phyloP scores from a whole-genome alignment of 2,888 invertebrate genomes.

The Volucella inanis region DNA sequence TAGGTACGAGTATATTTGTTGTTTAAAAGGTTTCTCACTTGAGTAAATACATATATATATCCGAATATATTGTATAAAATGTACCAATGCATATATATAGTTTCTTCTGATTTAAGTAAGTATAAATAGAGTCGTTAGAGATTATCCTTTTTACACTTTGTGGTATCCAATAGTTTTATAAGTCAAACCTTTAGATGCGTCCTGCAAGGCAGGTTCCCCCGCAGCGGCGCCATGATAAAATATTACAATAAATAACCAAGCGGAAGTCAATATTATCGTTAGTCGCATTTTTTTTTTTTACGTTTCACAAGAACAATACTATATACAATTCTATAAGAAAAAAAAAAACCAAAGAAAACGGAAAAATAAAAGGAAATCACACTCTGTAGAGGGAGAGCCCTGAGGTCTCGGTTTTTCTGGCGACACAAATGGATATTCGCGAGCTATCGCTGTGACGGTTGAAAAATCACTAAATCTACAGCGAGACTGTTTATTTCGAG shows the following conservation, averaged over 20 bases:
- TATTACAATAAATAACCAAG: constrained; percentile 56
- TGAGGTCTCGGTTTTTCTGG: constrained; percentile 20
- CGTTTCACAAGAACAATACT: constrained; percentile 19
- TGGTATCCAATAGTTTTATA: no score
- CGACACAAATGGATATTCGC: constrained; percentile 34
- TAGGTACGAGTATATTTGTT: no score
- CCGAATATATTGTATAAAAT: no score
- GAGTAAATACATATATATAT: no score
- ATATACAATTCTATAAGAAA: constrained; percentile 19
- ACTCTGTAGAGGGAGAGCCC: constrained; percentile 28
- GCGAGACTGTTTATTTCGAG: constrained; percentile 56
- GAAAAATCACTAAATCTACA: constrained; percentile 61
- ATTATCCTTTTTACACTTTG: no score
- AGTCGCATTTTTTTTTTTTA: constrained; percentile 50
- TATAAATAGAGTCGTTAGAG: no score
- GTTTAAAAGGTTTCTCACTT: no score
- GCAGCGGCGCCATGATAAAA: constrained; percentile 55
- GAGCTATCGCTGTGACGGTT: constrained; percentile 60
- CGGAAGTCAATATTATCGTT: constrained; percentile 68
- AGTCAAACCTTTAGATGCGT: constrained; percentile 49
- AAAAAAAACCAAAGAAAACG: background rate
- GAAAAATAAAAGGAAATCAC: background rate
- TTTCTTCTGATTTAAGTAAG: no score
- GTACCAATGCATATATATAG: no score
- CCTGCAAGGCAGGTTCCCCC: constrained; percentile 40